phyloP scores from a whole-genome alignment of 2,113 vertebrate genomes.

The Scatophagus argus region DNA sequence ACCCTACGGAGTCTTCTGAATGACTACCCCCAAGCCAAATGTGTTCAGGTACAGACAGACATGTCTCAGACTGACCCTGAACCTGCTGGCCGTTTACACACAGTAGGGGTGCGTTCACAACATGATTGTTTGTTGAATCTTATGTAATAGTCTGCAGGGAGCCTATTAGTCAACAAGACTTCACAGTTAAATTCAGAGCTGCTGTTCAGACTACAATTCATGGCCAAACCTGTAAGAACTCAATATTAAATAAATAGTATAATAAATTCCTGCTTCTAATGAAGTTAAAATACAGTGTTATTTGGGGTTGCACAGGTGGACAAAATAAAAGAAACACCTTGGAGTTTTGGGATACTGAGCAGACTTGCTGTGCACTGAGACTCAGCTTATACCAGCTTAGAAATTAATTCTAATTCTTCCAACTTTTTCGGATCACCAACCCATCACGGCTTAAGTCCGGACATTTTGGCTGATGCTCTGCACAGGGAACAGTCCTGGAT shows the following conservation, averaged over 20 bases:
- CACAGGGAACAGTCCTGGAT: no score
- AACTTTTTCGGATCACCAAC: no score
- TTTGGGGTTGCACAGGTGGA: neutral
- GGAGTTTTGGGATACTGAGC: no score
- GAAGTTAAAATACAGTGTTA: no score
- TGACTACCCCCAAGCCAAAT: neutral
- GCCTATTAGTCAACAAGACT: conserved; percentile 6
- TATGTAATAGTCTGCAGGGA: conserved; percentile 24
- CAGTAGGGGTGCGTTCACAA: conserved; percentile 39
- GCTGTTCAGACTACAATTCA: accelerated
- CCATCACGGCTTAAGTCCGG: no score
- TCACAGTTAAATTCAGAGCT: conserved; percentile 18
- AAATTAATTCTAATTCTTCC: no score
- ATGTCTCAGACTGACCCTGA: conserved; percentile 22
- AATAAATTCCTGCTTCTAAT: neutral
- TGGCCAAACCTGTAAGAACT: no score
- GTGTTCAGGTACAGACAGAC: conserved; percentile 3
- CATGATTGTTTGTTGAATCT: conserved; percentile 33
- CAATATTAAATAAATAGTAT: no score
- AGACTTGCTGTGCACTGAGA: no score
- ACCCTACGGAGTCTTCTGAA: neutral
- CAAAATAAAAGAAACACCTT: conserved; percentile 10
- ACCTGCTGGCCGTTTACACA: conserved; percentile 23
- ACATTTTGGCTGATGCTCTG: no score
- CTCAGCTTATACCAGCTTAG: no score